Base-by-base conservation (phyloP, 1,140 invertebrate species). In the Mycetomoellerius zeteki region DNA sequence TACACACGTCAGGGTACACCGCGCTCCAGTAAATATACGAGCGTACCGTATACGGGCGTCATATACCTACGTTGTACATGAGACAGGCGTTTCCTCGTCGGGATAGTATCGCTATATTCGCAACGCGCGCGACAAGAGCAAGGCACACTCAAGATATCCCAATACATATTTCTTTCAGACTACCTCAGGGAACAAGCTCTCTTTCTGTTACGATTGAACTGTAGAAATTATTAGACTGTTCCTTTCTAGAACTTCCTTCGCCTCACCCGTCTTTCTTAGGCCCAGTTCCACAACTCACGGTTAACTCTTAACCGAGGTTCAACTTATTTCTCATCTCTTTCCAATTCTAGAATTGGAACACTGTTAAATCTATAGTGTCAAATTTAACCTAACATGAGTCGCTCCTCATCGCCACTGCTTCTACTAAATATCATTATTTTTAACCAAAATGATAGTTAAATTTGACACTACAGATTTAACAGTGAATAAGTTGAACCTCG, bases 151-250 rank as follows among this genome's bases (percentile, higher is more conserved):
- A 27, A 75, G 77, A 86, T 90, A 72, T 77, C 88, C 52, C 86
- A 58, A 91, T 90, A 90, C 89, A 81, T 89, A 90, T 86, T 86
- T 90, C 84, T 89, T 84, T 88, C 76, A 50, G 85, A 60, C 85
- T 75, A 90, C 86, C 91, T 89, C 72, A 27, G 88, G 89, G 85
- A 80, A 89, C 86, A 54, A 37, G 64, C 80, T 92, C 86, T 87
- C 88, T 90, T 92, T 88, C 87, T 54, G 88, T 90, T 90, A 89
- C 92, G 88, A 92, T 92, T 92, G 89, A 91, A 77, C 90, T 71
- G 60, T 69, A 62, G 76, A 92, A 93, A 90, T 92, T 92, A 93
- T 92, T 91, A 92, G 90, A 89, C 88, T 88, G 76, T 87, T 88
- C 89, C 65, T 86, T 88, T 84, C 78, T 27, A 21, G 30, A 86